Evolutionary conservation across 2,113 vertebrate genomes (phyloP).

Genomic region (Galeopterus variegatus): DNA sequence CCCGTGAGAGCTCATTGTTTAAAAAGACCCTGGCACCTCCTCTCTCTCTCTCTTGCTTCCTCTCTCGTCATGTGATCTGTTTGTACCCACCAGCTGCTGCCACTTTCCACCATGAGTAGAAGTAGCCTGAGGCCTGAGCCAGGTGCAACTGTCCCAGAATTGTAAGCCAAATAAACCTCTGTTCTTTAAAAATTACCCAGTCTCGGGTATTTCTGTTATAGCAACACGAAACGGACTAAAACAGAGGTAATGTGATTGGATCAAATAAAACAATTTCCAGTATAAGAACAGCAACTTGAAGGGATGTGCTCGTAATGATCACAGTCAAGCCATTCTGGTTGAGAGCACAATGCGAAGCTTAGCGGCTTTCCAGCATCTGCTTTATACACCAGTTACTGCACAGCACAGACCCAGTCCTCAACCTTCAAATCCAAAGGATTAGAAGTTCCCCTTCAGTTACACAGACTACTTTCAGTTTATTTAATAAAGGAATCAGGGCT

Average conservation of each 20-base stretch:
- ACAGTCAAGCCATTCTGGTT: not conserved
- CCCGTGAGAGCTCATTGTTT: too few species aligned
- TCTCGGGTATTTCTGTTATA: too few species aligned
- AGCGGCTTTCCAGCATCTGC: not conserved
- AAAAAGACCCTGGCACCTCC: too few species aligned
- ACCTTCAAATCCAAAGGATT: not conserved
- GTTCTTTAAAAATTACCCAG: too few species aligned
- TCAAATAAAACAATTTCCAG: not conserved
- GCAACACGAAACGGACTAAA: too few species aligned
- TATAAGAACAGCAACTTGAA: not conserved
- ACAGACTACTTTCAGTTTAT: not conserved
- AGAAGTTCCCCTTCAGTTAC: constrained; percentile 22
- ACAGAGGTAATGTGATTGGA: not conserved
- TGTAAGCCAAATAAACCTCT: too few species aligned
- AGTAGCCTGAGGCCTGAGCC: too few species aligned
- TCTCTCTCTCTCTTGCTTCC: too few species aligned
- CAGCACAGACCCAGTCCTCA: not conserved
- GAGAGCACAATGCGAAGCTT: not conserved
- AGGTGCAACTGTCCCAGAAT: too few species aligned
- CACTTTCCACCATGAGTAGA: too few species aligned
- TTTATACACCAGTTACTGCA: not conserved
- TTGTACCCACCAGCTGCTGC: too few species aligned
- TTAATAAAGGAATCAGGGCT: constrained; percentile 19
- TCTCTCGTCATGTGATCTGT: too few species aligned
- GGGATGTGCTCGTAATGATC: not conserved